Conservation (phyloP, 92 coral and sea anemone species). For the Phenganax stokvisi region DNA sequence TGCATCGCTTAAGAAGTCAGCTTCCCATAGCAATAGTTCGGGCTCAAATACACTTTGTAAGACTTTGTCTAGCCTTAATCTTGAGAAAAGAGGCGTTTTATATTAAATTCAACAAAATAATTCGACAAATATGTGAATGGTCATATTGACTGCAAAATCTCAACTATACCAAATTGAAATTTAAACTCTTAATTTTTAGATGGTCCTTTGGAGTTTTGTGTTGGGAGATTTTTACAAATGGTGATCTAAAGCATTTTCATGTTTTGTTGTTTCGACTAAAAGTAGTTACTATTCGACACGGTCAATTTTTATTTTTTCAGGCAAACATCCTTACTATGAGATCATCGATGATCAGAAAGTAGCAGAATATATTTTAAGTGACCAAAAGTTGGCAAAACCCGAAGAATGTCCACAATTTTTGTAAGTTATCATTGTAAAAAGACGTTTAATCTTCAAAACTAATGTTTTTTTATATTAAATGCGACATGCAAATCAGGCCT, state of each 20-base stretch:
- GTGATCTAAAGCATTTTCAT: not conserved
- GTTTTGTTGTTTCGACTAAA: not conserved
- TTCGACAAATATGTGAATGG: no score
- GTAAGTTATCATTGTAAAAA: not conserved
- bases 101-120: not conserved
- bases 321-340: slow-evolving; percentile 16
- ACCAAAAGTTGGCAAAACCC: slow-evolving; percentile 28
- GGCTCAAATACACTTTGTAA: no score
- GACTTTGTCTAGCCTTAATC: no score
- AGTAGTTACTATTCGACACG: not conserved
- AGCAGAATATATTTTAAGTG: slow-evolving; percentile 16
- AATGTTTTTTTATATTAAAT: no score
- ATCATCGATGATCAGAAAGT: slow-evolving; percentile 35
- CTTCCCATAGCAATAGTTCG: no score
- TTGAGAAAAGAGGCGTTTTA: not conserved
- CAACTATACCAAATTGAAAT: no score
- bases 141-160: no score
- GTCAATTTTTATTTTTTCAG: not conserved
- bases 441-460: no score
- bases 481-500: no score
- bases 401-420: slow-evolving; percentile 21
- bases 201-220: slow-evolving; percentile 33
- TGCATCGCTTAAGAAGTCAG: no score
- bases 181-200: not conserved
- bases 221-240: slow-evolving; percentile 37